A percentile compares a stretch with the other conserved stretches of the same genome.
Evolutionary conservation across 2,797 vertebrate genomes (phyloP).

Genomic region (Crenuchus spilurus): DNA sequence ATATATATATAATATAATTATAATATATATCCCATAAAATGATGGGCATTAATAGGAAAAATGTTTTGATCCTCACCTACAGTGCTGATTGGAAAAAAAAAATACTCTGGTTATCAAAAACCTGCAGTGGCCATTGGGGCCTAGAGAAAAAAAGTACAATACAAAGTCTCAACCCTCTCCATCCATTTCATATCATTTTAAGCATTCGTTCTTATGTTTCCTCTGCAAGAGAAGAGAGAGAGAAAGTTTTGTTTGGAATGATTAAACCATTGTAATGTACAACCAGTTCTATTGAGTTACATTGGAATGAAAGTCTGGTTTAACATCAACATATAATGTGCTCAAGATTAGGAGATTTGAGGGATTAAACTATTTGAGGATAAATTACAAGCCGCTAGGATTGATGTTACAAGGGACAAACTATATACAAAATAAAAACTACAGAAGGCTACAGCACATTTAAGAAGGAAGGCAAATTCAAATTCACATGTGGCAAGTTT

Average conservation of each 20-base stretch:
- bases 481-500: constrained; percentile 40
- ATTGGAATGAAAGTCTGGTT: constrained; percentile 58
- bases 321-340: constrained; percentile 57
- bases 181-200: constrained; percentile 79
- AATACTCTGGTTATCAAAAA: constrained; percentile 46
- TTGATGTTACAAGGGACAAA: constrained; percentile 20
- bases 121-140: constrained; percentile 47
- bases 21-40: constrained; percentile 66
- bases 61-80: constrained; percentile 74
- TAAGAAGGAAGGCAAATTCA: constrained; percentile 53
- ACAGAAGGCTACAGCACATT: constrained; percentile 59
- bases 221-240: constrained; percentile 80
- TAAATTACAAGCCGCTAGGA: constrained; percentile 38
- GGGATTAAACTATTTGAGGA: constrained; percentile 30
- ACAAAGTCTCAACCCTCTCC: constrained; percentile 72
- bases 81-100: constrained; percentile 66
- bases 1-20: constrained; percentile 61
- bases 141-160: constrained; percentile 38
- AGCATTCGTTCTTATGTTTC: constrained; percentile 80
- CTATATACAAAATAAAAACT: constrained; percentile 55
- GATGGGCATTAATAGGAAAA: constrained; percentile 71
- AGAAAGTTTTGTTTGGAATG: constrained; percentile 80
- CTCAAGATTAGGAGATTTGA: constrained; percentile 13
- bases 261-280: constrained; percentile 59
- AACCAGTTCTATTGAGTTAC: constrained; percentile 55